Evolutionary conservation across 2,888 invertebrate species (phyloP), one percentile per base, ranked within the genome.

Genomic region (Apoda limacodes): DNA sequence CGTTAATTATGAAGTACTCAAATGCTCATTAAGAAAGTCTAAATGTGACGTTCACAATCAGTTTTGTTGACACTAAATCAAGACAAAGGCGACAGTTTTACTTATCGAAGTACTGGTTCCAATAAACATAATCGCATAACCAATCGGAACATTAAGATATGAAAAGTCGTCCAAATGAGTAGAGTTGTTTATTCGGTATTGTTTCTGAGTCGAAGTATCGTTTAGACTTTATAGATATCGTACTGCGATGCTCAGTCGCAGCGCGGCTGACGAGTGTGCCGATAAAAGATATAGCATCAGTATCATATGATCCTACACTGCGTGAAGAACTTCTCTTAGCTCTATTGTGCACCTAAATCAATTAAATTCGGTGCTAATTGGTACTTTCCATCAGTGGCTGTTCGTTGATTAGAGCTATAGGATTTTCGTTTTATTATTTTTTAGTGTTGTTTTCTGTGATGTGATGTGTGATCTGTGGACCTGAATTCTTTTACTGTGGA

Each of bases 281-380:
- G 78, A 78, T 80, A 80, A 76, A 62, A 74, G 76, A 76, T 75
- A 52, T 49, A 56, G 60, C 58, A 48, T 42, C 55, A 76, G 76
- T 78, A 66, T 62, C 65, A 65, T 51, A 68, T 66, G 56, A 61
- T 68, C 61, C 63, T 58, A 58, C 50, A 58, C 30, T 42, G 58
- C 35, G 48, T 41, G 45, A 62, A 56, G 53, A 60, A 50, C 66
- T 65, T 54, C 63, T 57, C 57, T 37, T 25, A 14, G n/a, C n/a
- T n/a, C n/a, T n/a, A n/a, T n/a, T n/a, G n/a, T n/a, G n/a, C n/a
- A n/a, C n/a, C n/a, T n/a, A n/a, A n/a, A n/a, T n/a, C n/a, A n/a
- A n/a, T n/a, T n/a, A n/a, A n/a, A n/a, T n/a, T n/a, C n/a, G n/a
- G n/a, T n/a, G n/a, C n/a, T n/a, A n/a, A n/a, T n/a, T n/a, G n/a